phyloP scores from a whole-genome alignment of 92 coral and sea anemone genomes.

The Paramuricea clavata region DNA sequence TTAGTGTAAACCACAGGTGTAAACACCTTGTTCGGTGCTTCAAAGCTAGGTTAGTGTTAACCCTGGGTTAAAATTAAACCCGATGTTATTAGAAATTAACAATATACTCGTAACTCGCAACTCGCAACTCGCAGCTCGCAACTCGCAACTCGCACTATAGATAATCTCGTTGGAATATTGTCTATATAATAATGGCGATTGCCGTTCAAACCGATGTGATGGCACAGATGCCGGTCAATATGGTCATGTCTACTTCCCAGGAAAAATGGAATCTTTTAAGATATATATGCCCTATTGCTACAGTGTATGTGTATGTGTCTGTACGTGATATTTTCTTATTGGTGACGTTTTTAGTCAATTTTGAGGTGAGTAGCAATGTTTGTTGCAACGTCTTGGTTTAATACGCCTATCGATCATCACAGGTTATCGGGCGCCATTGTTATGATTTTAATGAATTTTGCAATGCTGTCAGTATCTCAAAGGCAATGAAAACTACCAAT shows the following conservation, averaged over 20 bases:
- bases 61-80: no score
- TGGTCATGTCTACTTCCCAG: conserved; percentile 18
- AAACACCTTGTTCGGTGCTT: no score
- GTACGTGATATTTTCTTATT: conserved; percentile 8
- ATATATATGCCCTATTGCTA: neutral
- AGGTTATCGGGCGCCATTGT: conserved; percentile 16
- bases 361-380: conserved; percentile 22
- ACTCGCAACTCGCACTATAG: no score
- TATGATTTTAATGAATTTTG: conserved; percentile 2
- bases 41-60: no score
- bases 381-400: conserved; percentile 18
- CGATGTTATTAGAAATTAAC: no score
- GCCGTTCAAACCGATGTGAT: conserved; percentile 16
- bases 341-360: conserved; percentile 13
- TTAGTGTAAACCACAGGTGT: no score
- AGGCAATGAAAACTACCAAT: conserved; percentile 17
- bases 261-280: conserved; percentile 2
- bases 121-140: no score
- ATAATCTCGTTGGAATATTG: no score
- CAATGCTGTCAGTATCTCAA: conserved; percentile 18
- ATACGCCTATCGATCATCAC: conserved; percentile 15
- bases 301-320: conserved; percentile 9
- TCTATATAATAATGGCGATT: neutral
- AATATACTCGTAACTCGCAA: no score
- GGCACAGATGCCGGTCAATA: conserved; percentile 17